These are phyloP conservation scores for Napeogenes inachia DNA, from an alignment of 2,888 invertebrate species.

Conservation along the genomic window DNA sequence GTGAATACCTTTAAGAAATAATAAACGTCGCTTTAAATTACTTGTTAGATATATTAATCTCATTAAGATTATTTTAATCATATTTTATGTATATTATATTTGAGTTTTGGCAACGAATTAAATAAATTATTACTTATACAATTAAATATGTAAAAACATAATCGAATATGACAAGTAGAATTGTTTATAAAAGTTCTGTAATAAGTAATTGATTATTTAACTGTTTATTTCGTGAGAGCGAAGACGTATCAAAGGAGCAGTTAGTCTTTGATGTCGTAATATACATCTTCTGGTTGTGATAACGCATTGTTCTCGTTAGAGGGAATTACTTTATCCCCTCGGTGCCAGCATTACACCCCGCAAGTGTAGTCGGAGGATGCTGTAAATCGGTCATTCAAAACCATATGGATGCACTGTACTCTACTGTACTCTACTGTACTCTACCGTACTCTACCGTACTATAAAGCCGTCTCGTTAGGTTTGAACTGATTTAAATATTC, in stretches of 20 bases:
- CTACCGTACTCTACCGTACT: not conserved
- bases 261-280: constrained; percentile 32
- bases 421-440: not conserved
- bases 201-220: no score
- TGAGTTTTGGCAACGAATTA: no score
- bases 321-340: constrained; percentile 54
- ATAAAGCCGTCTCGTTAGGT: no score
- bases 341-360: constrained; percentile 31
- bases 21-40: not conserved
- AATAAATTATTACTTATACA: no score
- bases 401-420: not conserved
- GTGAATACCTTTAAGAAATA: not conserved
- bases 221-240: no score
- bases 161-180: no score
- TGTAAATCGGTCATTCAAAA: constrained; percentile 4
- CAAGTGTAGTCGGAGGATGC: constrained; percentile 34
- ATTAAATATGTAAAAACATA: no score
- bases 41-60: not conserved
- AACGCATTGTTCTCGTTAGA: constrained; percentile 56
- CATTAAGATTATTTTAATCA: not conserved
- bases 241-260: constrained; percentile 12
- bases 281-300: constrained; percentile 43
- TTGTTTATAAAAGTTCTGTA: no score
- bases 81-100: not conserved
- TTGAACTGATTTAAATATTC: no score